Base-by-base conservation (phyloP, 1,140 invertebrate species). In the Brachionus paranguensis region DNA sequence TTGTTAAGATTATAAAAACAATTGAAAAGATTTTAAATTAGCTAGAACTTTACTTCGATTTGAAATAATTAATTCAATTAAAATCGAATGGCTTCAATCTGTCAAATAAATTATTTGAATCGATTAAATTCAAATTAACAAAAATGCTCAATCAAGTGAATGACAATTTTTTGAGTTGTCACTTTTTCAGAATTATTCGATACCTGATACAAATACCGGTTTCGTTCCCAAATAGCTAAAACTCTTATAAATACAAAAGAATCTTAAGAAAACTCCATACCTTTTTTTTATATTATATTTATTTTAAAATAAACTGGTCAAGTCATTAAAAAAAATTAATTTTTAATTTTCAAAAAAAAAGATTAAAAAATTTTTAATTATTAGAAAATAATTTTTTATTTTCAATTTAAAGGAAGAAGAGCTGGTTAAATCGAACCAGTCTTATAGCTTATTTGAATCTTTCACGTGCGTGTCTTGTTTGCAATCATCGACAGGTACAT, bases 351-450 rank as follows among this genome's bases (percentile, higher is more conserved):
- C 14, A 68, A 11, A 29, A 29, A 2, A 33, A 68, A 68, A 1
- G 1, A 14, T 1, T 27, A 27, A 68, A 68, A 11, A 24, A 29
- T 37, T 29, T 29, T 29, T 10, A 27, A 37, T 29, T 27, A 68
- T 14, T 68, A 8, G 24, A 24, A 24, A 1, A 24, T 27, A 50
- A 12, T 10, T 50, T 76, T 76, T 24, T 11, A 8, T 76, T 50
- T 29, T 76, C 5, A 5, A 20, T 76, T 76, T 47, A 11, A 70
- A 70, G 72, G 72, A 76, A 76, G 72, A 76, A 76, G 72, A 76
- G 6, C 27, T 76, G 24, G 20, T 76, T 11, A 76, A 76, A 76
- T 50, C 72, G 24, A 76, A 76, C 12, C 72, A 76, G 17, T 47
- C 45, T 4, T 76, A 76, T 33, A 50, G 45, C 20, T 76, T 76